These are phyloP conservation scores for Aegotheles bennettii DNA, from an alignment of 2,113 vertebrate genomes.

Conservation along the genomic window DNA sequence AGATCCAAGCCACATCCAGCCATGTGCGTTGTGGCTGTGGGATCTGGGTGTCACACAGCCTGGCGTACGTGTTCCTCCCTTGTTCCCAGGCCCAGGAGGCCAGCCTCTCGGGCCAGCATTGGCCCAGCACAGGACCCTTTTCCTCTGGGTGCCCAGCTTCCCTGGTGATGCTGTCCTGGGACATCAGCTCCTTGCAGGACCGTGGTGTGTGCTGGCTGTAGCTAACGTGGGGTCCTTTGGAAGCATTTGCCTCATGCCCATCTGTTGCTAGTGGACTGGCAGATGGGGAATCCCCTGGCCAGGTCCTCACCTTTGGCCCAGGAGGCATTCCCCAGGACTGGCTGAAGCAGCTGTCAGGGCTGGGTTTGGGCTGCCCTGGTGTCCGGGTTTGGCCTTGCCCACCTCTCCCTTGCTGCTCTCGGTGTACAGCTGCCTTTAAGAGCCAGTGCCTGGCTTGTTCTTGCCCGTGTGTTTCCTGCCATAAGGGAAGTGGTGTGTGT, in stretches of 20 bases:
- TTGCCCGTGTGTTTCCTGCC: background rate
- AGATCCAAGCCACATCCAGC: background rate
- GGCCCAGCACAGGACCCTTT: background rate
- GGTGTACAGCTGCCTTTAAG: background rate
- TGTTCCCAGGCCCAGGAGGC: background rate
- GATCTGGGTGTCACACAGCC: background rate
- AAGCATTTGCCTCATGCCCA: accelerated
- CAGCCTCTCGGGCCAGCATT: background rate
- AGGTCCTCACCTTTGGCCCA: background rate
- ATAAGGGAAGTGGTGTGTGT: background rate
- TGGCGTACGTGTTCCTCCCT: accelerated
- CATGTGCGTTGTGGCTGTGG: background rate
- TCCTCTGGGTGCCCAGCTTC: background rate
- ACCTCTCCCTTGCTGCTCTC: background rate
- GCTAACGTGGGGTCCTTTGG: background rate
- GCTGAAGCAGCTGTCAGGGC: background rate
- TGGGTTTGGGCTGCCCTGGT: background rate
- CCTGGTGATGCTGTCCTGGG: background rate
- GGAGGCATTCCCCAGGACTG: background rate
- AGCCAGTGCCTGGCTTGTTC: background rate
- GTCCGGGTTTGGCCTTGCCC: background rate
- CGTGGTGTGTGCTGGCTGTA: accelerated
- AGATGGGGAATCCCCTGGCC: background rate
- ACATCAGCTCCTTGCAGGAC: background rate
- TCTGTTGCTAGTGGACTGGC: background rate